Percentiles rank a stretch among this genome's conserved stretches.
Conservation (phyloP, 2,113 vertebrate genomes). For the Porphyrio hochstetteri region DNA sequence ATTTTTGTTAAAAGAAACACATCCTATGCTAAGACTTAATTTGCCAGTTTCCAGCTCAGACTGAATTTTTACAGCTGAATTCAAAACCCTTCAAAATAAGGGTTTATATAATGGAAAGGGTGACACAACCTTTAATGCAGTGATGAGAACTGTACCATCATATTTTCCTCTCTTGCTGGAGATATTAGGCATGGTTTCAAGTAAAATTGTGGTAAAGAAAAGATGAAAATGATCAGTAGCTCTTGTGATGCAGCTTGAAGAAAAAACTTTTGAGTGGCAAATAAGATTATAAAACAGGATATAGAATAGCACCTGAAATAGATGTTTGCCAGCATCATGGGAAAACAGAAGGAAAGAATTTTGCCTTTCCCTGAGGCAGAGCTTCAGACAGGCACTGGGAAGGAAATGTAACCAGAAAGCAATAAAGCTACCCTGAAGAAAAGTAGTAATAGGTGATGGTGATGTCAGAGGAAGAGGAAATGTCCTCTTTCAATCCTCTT, state of each 20-base stretch:
- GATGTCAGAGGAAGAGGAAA: background rate
- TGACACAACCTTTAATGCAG: conserved; percentile 41
- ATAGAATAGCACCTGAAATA: background rate
- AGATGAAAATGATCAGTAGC: background rate
- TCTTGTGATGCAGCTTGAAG: background rate
- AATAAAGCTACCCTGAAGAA: background rate
- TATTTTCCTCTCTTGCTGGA: conserved; percentile 24
- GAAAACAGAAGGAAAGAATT: background rate
- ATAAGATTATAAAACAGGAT: background rate
- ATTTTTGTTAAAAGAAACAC: conserved; percentile 33
- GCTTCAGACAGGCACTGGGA: background rate
- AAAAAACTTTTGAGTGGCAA: background rate
- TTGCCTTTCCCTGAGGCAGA: background rate
- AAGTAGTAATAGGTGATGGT: background rate
- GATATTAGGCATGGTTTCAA: background rate
- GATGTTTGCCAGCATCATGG: background rate
- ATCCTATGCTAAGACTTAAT: background rate
- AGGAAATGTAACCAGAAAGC: background rate
- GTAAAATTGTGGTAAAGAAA: background rate
- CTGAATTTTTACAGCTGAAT: conserved; percentile 40
- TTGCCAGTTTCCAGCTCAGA: conserved; percentile 26
- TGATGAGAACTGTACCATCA: conserved; percentile 1
- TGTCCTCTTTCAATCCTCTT: background rate
- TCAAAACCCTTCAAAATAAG: conserved; percentile 51
- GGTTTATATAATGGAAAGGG: conserved; percentile 62